Conservation (phyloP, 2,888 invertebrate species). For the Drosophila anceps region DNA sequence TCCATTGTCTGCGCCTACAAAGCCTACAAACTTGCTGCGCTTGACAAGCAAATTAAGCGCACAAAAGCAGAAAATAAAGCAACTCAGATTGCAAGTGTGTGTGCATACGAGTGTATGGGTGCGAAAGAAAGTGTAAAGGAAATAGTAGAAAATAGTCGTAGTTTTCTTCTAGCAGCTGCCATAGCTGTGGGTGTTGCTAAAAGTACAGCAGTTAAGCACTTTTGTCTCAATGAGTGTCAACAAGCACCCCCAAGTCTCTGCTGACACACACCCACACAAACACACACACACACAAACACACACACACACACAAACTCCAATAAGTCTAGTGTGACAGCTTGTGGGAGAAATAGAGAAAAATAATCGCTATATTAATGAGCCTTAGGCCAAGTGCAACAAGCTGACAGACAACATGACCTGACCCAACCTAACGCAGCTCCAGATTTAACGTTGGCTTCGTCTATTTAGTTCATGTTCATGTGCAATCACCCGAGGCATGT, state of each 20-base stretch:
- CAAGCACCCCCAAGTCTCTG: conserved; percentile 62
- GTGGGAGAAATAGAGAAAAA: conserved; percentile 59
- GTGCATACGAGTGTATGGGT: conserved; percentile 8
- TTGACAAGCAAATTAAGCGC: conserved; percentile 78
- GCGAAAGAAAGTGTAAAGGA: conserved; percentile 37
- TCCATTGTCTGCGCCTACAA: conserved; percentile 56
- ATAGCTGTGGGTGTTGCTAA: conserved; percentile 46
- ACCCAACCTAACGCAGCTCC: conserved; percentile 51
- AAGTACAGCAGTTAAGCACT: conserved; percentile 80
- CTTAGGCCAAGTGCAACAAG: conserved; percentile 81
- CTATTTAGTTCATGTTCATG: conserved; percentile 52
- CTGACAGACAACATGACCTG: conserved; percentile 74
- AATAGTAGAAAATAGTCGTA: conserved; percentile 56
- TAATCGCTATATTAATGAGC: conserved; percentile 79
- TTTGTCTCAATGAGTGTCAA: conserved; percentile 82
- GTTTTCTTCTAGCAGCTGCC: conserved; percentile 25
- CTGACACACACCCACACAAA: conserved; percentile 22
- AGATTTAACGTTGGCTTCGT: conserved; percentile 14
- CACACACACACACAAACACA: conserved; percentile 11
- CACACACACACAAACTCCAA: conserved; percentile 1
- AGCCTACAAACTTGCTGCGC: conserved; percentile 63
- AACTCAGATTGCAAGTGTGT: conserved; percentile 38
- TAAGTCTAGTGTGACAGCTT: conserved; percentile 35
- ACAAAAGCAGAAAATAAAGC: conserved; percentile 74
- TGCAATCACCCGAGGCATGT: conserved; percentile 24